Conservation (phyloP, 1,140 invertebrate species). For the Dinoponera quadriceps region DNA sequence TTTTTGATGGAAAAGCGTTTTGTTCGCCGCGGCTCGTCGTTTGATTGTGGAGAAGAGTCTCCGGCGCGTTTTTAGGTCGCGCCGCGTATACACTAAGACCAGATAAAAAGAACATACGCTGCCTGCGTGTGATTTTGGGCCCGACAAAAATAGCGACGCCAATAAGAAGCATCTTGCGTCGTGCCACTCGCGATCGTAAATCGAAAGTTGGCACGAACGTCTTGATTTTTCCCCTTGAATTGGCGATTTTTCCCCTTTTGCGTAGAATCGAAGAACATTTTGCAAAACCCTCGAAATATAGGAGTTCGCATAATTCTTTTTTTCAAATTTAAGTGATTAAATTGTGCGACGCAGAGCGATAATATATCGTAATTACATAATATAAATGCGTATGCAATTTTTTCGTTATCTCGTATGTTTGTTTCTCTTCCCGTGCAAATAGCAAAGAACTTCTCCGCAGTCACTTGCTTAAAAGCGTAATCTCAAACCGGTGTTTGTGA, state of each 20-base stretch:
- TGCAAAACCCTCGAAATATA: not conserved
- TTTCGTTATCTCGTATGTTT: not conserved
- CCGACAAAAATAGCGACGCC: not conserved
- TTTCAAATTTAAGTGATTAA: constrained; percentile 1
- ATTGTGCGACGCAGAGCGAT: not conserved
- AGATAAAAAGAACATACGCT: constrained; percentile 20
- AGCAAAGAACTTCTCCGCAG: constrained; percentile 22
- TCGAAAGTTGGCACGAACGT: constrained; percentile 4
- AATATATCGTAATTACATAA: not conserved
- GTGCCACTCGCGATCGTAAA: not conserved
- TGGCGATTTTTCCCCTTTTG: not conserved
- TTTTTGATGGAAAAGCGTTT: constrained; percentile 54
- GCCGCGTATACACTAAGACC: constrained; percentile 5
- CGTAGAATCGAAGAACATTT: not conserved
- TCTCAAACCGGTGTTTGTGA: constrained; percentile 53
- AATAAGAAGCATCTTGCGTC: constrained; percentile 23
- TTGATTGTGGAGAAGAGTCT: constrained; percentile 43
- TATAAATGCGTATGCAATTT: no score
- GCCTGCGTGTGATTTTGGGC: constrained; percentile 14
- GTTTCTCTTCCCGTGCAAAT: not conserved
- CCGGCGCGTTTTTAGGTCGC: not conserved
- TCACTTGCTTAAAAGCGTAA: constrained; percentile 42
- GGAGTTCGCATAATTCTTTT: not conserved
- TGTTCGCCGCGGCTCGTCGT: constrained; percentile 20
- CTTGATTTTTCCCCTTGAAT: not conserved